Evolutionary conservation across 2,113 vertebrate species (phyloP), one percentile per base, ranked within the genome.

Genomic region (Misgurnus anguillicaudatus): DNA sequence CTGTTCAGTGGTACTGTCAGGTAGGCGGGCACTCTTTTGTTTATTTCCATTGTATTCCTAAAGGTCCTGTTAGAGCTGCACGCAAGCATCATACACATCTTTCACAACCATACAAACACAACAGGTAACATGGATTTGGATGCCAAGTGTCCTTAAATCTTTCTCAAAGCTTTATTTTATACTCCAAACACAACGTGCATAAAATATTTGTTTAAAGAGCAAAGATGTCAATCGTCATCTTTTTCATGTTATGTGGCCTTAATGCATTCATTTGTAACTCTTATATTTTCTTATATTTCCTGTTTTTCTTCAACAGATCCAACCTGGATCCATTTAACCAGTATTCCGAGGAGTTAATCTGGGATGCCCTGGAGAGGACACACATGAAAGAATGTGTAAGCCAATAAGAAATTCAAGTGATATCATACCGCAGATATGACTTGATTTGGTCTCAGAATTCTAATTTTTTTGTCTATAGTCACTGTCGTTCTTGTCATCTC

Each of bases 311-410:
- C 3, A 41, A 48, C 83, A 98, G 96, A 77, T 96, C 91, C 66
- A 98, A 98, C 75, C 89, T 98, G 87, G 96, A 98, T 88, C 95
- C 96, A 19, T 96, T 96, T 83, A 90, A 88, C 68, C 94, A 92
- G 81, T 96, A 95, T 87, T 89, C 87, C 0, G 95, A 98, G 55
- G 94, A 95, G 10, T 94, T 94, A 88, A 94, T 98, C 84, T 98
- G 96, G 96, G 94, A 95, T 65, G 91, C 95, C 69, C 87, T 98
- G 81, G 94, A 96, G 77, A 93, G 95, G 85, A 98, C 96, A 11
- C 95, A 98, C 88, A 98, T 98, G 95, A 98, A 98, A 87, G 96
- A 98, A 76, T 95, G 95, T 93, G 96, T 98, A 91, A 96, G 96
- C 95, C 36, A 61, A 57, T 60, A 31, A 31, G 24, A 31, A 31